phyloP scores from a whole-genome alignment of 2,113 vertebrate species.

The Prolemur simus region DNA sequence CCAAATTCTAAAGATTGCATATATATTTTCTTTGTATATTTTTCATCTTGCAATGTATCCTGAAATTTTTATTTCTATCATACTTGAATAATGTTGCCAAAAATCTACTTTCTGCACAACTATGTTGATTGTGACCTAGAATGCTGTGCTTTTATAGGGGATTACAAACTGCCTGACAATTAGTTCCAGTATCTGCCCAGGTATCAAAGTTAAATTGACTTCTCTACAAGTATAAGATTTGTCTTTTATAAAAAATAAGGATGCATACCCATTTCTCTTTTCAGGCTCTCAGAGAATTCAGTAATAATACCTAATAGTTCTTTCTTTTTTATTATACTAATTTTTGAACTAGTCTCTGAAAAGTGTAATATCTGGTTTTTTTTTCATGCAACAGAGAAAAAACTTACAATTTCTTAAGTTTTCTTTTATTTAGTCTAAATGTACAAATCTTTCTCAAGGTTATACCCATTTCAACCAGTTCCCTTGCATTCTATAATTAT shows the following conservation, averaged over 20 bases:
- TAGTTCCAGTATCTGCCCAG: not conserved
- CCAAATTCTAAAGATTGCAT: not conserved
- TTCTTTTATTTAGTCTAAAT: constrained; percentile 53
- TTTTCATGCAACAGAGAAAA: not conserved
- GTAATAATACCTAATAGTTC: not conserved
- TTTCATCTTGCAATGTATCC: not conserved
- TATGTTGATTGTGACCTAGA: not conserved
- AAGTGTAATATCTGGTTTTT: not conserved
- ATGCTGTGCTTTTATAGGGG: not conserved
- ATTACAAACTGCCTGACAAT: not conserved
- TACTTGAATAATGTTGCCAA: not conserved
- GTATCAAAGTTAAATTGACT: not conserved
- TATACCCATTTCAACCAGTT: not conserved
- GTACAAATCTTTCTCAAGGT: constrained; percentile 4
- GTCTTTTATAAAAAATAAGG: not conserved
- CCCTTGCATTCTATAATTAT: not conserved
- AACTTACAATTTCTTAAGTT: not conserved
- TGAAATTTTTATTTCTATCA: not conserved
- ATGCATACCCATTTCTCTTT: not conserved
- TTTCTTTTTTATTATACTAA: not conserved
- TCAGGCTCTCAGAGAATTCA: not conserved
- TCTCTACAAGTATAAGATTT: not conserved
- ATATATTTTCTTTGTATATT: not conserved
- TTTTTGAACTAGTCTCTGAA: not conserved
- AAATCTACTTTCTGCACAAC: not conserved